Evolutionary conservation across 1,140 invertebrate genomes (phyloP), one percentile per base, ranked within the genome.

Genomic region (Diorhabda elongata): DNA sequence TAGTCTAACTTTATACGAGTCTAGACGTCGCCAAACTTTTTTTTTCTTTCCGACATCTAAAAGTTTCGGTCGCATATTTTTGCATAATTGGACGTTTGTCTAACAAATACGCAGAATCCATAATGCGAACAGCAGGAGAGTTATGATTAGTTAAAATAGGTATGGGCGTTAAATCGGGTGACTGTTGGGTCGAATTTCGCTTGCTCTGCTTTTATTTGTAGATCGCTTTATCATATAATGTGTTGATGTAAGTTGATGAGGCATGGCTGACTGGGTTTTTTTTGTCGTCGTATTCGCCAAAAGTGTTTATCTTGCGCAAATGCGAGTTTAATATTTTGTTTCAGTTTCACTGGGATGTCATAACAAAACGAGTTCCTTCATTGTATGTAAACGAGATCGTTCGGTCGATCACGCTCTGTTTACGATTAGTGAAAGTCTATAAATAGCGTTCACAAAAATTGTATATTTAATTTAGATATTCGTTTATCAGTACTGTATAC

Each of bases 91-190:
- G 9, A 60, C 26, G 26, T 26, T 67, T 59, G 42, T 67, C 58
- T 45, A 66, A 69, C 58, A 66, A 71, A 73, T 61, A 68, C 67
- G 72, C 72, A 73, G 72, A 73, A 73, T 71, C 72, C 72, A 71
- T 71, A 68, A 71, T 73, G 72, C 64, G 60, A 61, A 44, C 63
- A 58, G 42, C 47, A 66, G 61, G 56, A 61, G 61, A 56, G n/a
- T 74, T 74, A 66, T 71, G 73, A 74, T 74, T 74, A 74, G 73
- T 64, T 72, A 56, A 64, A 58, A 56, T 26, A 57, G 71, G 42
- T 44, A 62, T 7, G 26, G 62, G 56, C 45, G 64, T 58, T 64
- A n/a, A 52, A 41, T 44, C 45, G 26, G 43, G 43, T 5, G 59
- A 42, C 41, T 66, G 26, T 74, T 67, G 62, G 68, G 70, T n/a